Conservation (phyloP, 2,113 vertebrate species). For the Copsychus sechellarum region DNA sequence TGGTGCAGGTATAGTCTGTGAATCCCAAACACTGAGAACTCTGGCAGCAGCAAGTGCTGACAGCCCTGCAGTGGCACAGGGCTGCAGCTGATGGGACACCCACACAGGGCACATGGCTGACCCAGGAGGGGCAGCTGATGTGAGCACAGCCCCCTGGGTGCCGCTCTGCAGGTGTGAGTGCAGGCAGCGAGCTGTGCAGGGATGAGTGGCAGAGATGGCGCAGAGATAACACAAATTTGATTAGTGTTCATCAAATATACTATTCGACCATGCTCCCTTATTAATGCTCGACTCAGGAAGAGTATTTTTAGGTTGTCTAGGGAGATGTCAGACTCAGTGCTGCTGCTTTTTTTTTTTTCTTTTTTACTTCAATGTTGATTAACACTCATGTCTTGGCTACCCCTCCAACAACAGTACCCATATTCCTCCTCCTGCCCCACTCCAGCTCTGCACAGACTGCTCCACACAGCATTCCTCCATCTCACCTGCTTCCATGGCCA, state of each 20-base stretch:
- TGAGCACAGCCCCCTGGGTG: background rate
- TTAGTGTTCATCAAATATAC: conserved; percentile 59
- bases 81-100: background rate
- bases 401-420: background rate
- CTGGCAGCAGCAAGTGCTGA: background rate
- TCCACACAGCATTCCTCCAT: background rate
- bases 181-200: background rate
- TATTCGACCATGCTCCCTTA: conserved; percentile 6
- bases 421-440: background rate
- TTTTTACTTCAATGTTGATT: background rate
- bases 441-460: background rate
- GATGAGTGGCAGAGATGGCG: background rate
- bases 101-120: background rate
- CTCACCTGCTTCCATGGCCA: conserved; percentile 92
- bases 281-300: conserved; percentile 14
- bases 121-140: background rate
- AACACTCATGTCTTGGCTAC: background rate
- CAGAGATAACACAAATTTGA: conserved; percentile 19
- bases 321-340: conserved; percentile 2
- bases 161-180: background rate
- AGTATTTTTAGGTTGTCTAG: conserved; percentile 61
- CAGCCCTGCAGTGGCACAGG: background rate
- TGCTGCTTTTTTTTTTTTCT: background rate
- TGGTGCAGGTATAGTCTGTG: background rate
- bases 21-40: background rate